Conservation (phyloP, 2,888 invertebrate species). For the Tuta absoluta region DNA sequence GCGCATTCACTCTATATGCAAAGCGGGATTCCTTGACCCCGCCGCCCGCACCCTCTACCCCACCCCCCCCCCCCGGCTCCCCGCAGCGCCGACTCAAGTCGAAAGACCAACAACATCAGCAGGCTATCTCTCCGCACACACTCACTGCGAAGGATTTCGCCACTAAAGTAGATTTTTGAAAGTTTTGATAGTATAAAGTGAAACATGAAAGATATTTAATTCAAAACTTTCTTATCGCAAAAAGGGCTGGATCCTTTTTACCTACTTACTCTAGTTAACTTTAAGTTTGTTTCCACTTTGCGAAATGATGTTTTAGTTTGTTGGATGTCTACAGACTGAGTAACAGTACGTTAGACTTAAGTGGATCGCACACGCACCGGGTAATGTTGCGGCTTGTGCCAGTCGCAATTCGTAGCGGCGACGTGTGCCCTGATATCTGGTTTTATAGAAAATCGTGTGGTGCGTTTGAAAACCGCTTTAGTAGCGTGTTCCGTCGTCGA, state of each 20-base stretch:
- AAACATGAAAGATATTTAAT: background rate
- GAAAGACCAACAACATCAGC: conserved; percentile 12
- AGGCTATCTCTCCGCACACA: conserved; percentile 12
- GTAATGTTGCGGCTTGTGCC: too few relatives aligned
- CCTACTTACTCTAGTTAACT: too few relatives aligned
- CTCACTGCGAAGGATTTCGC: background rate
- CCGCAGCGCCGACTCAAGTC: background rate
- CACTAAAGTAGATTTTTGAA: conserved; percentile 5
- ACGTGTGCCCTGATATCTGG: too few relatives aligned
- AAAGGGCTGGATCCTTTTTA: background rate
- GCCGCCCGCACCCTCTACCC: background rate
- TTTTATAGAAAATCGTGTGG: too few relatives aligned
- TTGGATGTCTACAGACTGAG: too few relatives aligned
- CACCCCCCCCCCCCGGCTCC: background rate
- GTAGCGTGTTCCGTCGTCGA: background rate
- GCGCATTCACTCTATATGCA: conserved; percentile 23
- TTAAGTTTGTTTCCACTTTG: too few relatives aligned
- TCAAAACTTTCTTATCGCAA: background rate
- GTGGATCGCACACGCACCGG: too few relatives aligned
- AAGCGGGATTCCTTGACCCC: conserved; percentile 20
- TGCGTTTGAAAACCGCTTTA: too few relatives aligned
- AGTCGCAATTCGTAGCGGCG: too few relatives aligned
- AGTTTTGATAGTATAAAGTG: background rate
- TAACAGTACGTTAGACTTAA: too few relatives aligned
- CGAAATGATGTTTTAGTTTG: too few relatives aligned